Evolutionary conservation across 2,797 vertebrate genomes (phyloP).

Genomic region (Nyctalus aviator): DNA sequence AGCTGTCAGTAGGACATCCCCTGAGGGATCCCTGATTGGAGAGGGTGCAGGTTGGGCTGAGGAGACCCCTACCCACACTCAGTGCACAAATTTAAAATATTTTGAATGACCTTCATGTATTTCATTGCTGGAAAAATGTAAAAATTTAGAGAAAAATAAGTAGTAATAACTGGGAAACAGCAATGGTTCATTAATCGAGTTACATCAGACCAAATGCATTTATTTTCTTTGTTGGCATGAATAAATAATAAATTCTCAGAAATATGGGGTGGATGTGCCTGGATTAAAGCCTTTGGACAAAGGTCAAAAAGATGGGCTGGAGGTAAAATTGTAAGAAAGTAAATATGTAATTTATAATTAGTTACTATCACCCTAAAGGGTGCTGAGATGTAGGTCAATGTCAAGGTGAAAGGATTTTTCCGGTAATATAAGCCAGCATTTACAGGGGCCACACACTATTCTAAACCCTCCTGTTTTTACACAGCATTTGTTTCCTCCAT

Average conservation of each 20-base stretch:
- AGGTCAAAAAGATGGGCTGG: background rate
- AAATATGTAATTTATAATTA: background rate
- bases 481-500: background rate
- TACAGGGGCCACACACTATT: background rate
- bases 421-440: background rate
- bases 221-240: slow-evolving; percentile 13
- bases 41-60: too few species aligned
- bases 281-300: background rate
- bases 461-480: background rate
- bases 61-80: too few species aligned
- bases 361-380: background rate
- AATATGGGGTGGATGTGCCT: background rate
- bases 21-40: too few species aligned
- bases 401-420: background rate
- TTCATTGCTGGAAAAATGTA: background rate
- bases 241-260: background rate
- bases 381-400: background rate
- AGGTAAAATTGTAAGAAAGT: background rate
- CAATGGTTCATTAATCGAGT: background rate
- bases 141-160: slow-evolving; percentile 21
- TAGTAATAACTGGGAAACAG: background rate
- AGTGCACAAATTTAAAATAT: background rate
- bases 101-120: background rate
- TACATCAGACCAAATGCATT: background rate
- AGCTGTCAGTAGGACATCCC: too few species aligned